A percentile compares a stretch with the other conserved stretches of the same genome.
Evolutionary conservation across 2,113 vertebrate species (phyloP).

Genomic region (Zosterops borbonicus): DNA sequence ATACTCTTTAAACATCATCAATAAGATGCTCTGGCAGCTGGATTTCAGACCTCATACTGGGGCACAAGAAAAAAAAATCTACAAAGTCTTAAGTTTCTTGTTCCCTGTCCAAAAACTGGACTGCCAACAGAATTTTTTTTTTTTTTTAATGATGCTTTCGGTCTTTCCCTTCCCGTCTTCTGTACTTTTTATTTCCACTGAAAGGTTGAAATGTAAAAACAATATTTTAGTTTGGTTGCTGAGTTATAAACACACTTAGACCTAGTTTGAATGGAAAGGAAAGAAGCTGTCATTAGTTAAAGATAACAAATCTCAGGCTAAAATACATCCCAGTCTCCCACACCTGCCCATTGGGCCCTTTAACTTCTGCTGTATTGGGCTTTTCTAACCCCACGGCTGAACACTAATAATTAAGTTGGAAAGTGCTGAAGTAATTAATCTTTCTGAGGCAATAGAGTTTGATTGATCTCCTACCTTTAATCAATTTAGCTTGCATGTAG

Average conservation of each 20-base stretch:
- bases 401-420: slow-evolving; percentile 72
- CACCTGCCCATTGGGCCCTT: slow-evolving; percentile 2
- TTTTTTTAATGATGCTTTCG: not conserved
- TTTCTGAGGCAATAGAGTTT: slow-evolving; percentile 62
- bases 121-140: not conserved
- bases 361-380: slow-evolving; percentile 20
- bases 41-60: not conserved
- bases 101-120: not conserved
- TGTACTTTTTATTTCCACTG: not conserved
- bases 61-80: not conserved
- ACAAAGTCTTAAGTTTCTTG: not conserved
- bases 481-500: slow-evolving; percentile 68
- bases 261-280: not conserved
- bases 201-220: not conserved
- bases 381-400: slow-evolving; percentile 46
- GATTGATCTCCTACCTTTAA: slow-evolving; percentile 76
- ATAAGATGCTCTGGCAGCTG: not conserved
- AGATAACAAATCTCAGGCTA: slow-evolving; percentile 33
- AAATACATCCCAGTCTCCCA: slow-evolving; percentile 12
- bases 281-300: slow-evolving; percentile 17
- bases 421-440: slow-evolving; percentile 73
- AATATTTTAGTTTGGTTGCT: not conserved
- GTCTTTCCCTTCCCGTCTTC: not conserved
- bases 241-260: not conserved
- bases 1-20: slow-evolving; percentile 22